These are phyloP conservation scores for Caprella mutica DNA, from an alignment of 2,888 invertebrate species.

Conservation along the genomic window DNA sequence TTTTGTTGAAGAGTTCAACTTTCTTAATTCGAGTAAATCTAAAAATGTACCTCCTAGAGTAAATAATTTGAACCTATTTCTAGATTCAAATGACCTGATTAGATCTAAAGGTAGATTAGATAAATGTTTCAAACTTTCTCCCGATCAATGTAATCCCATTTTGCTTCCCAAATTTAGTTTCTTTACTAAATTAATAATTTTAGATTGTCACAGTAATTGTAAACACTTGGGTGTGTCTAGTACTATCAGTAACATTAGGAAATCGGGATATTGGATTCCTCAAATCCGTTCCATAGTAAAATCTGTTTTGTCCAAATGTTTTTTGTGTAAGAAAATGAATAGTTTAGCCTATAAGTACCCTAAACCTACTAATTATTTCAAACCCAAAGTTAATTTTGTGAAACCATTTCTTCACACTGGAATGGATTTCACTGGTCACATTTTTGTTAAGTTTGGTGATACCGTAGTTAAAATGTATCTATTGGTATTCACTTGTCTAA, in stretches of 20 bases:
- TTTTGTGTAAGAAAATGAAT: slow-evolving; percentile 8
- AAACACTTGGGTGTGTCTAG: slow-evolving; percentile 1
- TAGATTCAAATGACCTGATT: neutral
- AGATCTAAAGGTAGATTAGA: neutral
- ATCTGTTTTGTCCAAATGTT: neutral
- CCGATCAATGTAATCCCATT: neutral
- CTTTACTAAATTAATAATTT: neutral
- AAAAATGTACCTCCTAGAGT: neutral
- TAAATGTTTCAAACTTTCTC: neutral
- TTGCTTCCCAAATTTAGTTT: neutral
- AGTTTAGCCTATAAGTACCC: slow-evolving; percentile 5
- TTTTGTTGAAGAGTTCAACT: neutral
- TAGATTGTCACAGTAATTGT: neutral
- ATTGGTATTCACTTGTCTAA: slow-evolving; percentile 1
- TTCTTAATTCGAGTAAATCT: neutral
- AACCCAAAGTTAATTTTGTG: neutral
- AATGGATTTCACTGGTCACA: slow-evolving; percentile 1
- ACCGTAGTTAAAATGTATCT: neutral
- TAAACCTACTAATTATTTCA: neutral
- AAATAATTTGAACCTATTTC: neutral
- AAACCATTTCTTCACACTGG: slow-evolving; percentile 4
- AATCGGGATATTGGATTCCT: slow-evolving; percentile 7
- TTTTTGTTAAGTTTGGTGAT: neutral
- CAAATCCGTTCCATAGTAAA: neutral
- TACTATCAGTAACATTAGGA: neutral